Conservation (phyloP, 2,797 vertebrate genomes). For the Brachyrhaphis roseni region DNA sequence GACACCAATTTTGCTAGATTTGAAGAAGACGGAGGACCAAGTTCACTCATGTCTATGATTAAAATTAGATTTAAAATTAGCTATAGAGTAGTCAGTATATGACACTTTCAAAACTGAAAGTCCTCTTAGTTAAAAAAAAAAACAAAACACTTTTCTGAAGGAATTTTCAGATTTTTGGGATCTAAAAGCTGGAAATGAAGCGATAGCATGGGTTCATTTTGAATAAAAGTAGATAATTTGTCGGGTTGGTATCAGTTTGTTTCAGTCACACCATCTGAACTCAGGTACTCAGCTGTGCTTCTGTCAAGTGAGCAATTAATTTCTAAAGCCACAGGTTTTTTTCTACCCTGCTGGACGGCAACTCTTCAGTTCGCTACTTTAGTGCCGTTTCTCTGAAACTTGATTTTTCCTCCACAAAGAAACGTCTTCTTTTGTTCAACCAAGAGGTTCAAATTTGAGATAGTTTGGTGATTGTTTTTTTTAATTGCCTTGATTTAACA, state of each 20-base stretch:
- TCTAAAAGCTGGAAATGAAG: background rate
- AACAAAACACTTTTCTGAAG: background rate
- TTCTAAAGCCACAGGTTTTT: background rate
- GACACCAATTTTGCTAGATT: no score
- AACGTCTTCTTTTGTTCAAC: background rate
- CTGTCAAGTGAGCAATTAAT: background rate
- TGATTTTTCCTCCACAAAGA: background rate
- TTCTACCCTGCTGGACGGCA: background rate
- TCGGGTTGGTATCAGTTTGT: background rate
- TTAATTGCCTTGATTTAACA: background rate
- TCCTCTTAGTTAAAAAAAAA: background rate
- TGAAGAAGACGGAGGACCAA: no score
- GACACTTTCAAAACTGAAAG: background rate
- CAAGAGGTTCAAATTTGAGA: background rate
- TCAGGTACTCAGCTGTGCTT: background rate
- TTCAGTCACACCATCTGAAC: background rate
- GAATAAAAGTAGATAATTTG: background rate
- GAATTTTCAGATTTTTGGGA: background rate
- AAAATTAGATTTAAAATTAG: no score
- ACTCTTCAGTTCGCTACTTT: background rate
- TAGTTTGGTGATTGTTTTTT: background rate
- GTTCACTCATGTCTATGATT: no score
- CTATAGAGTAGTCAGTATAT: background rate
- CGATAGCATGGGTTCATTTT: background rate
- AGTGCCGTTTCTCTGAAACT: no score